Evolutionary conservation across 1,140 invertebrate genomes (phyloP).

Genomic region (fruit fly (Drosophila melanogaster)): DNA sequence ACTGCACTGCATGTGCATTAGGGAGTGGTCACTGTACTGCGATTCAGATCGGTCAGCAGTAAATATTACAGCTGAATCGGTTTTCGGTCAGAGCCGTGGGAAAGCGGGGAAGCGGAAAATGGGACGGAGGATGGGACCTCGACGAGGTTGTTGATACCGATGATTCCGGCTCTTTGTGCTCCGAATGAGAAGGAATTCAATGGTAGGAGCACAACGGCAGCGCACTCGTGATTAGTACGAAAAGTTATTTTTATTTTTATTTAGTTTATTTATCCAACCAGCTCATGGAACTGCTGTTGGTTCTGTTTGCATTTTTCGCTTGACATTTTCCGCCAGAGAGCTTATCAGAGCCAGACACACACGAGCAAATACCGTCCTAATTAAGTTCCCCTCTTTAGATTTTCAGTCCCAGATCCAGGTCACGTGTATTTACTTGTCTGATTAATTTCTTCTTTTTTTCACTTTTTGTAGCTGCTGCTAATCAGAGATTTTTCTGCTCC

Average conservation of each 20-base stretch:
- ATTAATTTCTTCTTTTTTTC: slow-evolving; percentile 28
- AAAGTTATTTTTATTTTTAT: slow-evolving; percentile 42
- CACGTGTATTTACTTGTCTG: slow-evolving; percentile 67
- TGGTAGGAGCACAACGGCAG: slow-evolving; percentile 15
- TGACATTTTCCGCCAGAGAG: slow-evolving; percentile 38
- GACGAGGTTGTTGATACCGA: slow-evolving; percentile 47
- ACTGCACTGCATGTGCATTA: background rate
- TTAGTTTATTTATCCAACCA: slow-evolving; percentile 53
- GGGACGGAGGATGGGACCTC: slow-evolving; percentile 20
- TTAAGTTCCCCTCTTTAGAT: slow-evolving; percentile 33
- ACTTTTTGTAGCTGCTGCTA: slow-evolving; percentile 23
- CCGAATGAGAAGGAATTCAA: slow-evolving; percentile 11
- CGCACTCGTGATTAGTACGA: slow-evolving; percentile 49
- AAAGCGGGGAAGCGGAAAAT: background rate
- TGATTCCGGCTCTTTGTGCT: slow-evolving; percentile 34
- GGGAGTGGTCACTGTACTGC: background rate
- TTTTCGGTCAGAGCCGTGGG: slow-evolving; percentile 31
- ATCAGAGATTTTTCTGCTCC: slow-evolving; percentile 22
- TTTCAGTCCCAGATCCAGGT: slow-evolving; percentile 54
- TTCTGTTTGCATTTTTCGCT: slow-evolving; percentile 32
- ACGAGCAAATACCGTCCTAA: slow-evolving; percentile 43
- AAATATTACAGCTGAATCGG: slow-evolving; percentile 58
- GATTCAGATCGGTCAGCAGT: slow-evolving; percentile 42
- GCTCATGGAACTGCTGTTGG: slow-evolving; percentile 13
- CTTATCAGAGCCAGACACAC: slow-evolving; percentile 45